phyloP scores from a whole-genome alignment of 2,113 vertebrate species.

The Oophaga pumilio region DNA sequence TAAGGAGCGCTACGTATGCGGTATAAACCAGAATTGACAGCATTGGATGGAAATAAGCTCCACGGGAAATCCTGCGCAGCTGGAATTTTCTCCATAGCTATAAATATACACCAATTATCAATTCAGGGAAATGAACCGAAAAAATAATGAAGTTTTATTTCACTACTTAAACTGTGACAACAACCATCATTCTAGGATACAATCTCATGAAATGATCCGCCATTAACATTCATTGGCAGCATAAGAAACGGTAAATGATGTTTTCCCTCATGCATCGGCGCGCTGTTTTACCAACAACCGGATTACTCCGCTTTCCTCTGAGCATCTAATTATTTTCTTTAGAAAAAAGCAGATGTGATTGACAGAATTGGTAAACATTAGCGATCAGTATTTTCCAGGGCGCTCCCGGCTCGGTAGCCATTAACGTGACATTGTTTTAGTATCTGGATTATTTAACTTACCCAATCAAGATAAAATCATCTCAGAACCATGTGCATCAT shows the following conservation, averaged over 20 bases:
- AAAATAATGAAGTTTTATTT: slow-evolving; percentile 4
- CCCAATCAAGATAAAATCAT: slow-evolving; percentile 16
- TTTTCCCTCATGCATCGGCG: slow-evolving; percentile 1
- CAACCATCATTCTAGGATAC: neutral
- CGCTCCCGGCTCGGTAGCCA: neutral
- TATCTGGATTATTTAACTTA: slow-evolving; percentile 3
- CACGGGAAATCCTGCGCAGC: neutral
- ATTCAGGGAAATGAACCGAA: neutral
- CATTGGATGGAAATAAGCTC: neutral
- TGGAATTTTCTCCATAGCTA: neutral
- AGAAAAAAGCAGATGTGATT: slow-evolving; percentile 37
- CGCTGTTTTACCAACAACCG: slow-evolving; percentile 31
- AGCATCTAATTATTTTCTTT: slow-evolving; percentile 50
- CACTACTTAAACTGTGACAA: neutral
- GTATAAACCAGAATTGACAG: neutral
- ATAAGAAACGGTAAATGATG: slow-evolving; percentile 10
- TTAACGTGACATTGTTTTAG: neutral
- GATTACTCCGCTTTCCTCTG: slow-evolving; percentile 29
- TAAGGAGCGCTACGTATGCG: too few relatives aligned
- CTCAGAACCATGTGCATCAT: slow-evolving; percentile 4
- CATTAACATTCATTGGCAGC: slow-evolving; percentile 3
- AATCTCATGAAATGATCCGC: neutral
- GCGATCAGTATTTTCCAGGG: neutral
- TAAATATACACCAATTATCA: slow-evolving; percentile 1
- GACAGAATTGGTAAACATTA: slow-evolving; percentile 19